Evolutionary conservation across 1,140 invertebrate species (phyloP), one percentile per base, ranked within the genome.

Genomic region (Drosophila neocordata): DNA sequence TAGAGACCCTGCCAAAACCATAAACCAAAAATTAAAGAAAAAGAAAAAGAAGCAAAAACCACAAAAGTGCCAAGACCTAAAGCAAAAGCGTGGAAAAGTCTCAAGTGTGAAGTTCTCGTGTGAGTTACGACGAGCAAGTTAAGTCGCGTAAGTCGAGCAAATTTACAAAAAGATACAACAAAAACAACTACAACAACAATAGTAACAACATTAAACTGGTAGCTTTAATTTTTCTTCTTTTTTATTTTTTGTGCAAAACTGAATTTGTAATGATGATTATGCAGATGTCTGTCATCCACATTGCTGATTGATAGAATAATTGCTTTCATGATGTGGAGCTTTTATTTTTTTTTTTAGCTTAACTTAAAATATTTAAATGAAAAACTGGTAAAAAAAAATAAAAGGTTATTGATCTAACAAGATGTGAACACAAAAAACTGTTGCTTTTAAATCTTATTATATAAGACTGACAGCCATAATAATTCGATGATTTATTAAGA

Each of bases 381-480:
- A 4, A 34, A 22, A 55, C 22, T 31, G 31, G n/a, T 6, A 56
- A 56, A n/a, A n/a, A n/a, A n/a, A n/a, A n/a, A n/a, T n/a, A n/a
- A n/a, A n/a, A 27, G 24, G 53, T 56, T 56, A 34, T 56, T 27
- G 13, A 34, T 55, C 27, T 27, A 55, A 55, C 24, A 55, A 55
- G 27, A 55, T 31, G 65, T 35, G 58, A 70, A 74, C 67, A 48
- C 31, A 24, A 27, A 72, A 79, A 65, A 61, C 68, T 69, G 79
- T 83, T 83, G 83, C 83, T 83, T 83, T 68, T 76, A 83, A 79
- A 83, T 83, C 69, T 87, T 77, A 87, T 87, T 79, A 87, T 87
- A 84, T 84, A 58, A 65, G 51, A 64, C 18, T 63, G 73, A 56
- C 53, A 56, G 53, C 48, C 68, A 67, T 56, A 56, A 56, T 56